Percentiles rank a stretch among this genome's conserved stretches.
Evolutionary conservation across 2,888 invertebrate species (phyloP).

Genomic region (Carabus problematicus): DNA sequence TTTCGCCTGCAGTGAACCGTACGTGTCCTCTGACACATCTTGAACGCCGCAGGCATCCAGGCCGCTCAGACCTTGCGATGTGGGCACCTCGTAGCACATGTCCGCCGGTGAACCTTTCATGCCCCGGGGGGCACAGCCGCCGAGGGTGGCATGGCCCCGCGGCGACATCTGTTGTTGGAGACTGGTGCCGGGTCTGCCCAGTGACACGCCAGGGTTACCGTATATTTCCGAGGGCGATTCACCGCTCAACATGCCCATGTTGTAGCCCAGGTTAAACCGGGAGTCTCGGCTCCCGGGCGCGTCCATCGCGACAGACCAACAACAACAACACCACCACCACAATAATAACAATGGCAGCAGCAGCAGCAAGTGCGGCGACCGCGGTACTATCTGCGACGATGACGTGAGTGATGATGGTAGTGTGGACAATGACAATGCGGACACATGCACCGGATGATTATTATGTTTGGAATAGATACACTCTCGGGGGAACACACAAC

Average conservation of each 20-base stretch:
- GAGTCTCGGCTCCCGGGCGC: constrained; percentile 89
- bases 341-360: constrained; percentile 10
- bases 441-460: constrained; percentile 43
- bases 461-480: constrained; percentile 2
- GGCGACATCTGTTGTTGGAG: constrained; percentile 64
- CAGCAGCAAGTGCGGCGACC: constrained; percentile 13
- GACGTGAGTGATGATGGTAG: background rate
- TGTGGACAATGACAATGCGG: constrained; percentile 40
- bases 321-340: constrained; percentile 30
- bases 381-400: constrained; percentile 20
- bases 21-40: constrained; percentile 80
- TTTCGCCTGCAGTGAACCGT: constrained; percentile 79
- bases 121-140: constrained; percentile 57
- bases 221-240: constrained; percentile 82
- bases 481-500: constrained; percentile 17
- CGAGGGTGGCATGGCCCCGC: constrained; percentile 60
- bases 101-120: constrained; percentile 66
- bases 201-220: constrained; percentile 60
- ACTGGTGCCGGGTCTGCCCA: constrained; percentile 70
- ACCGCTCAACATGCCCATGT: constrained; percentile 81
- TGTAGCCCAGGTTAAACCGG: constrained; percentile 88
- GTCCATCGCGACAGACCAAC: constrained; percentile 67
- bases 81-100: constrained; percentile 75
- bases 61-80: constrained; percentile 57
- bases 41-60: constrained; percentile 68